Conservation (phyloP, 2,113 vertebrate genomes). For the Crotophaga sulcirostris region DNA sequence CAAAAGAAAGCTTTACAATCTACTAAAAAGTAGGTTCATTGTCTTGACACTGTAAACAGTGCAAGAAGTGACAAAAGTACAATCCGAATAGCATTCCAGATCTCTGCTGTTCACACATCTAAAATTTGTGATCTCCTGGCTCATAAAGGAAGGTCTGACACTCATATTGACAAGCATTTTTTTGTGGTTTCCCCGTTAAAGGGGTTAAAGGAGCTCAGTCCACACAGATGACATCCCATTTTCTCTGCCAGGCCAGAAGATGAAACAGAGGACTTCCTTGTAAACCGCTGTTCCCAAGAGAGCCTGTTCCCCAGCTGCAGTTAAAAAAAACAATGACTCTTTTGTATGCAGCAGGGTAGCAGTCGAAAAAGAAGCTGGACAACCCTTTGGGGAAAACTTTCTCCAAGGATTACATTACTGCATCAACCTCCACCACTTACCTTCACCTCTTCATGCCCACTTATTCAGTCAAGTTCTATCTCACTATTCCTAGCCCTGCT, state of each 20-base stretch:
- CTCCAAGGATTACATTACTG: neutral
- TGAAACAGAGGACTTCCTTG: neutral
- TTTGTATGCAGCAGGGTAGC: neutral
- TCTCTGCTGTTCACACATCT: neutral
- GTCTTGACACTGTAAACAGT: neutral
- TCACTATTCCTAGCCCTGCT: neutral
- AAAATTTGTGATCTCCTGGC: neutral
- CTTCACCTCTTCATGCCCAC: neutral
- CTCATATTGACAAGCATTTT: rapidly evolving
- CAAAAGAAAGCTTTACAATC: neutral
- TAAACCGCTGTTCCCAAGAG: neutral
- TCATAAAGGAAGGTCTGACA: neutral
- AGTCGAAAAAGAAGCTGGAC: neutral
- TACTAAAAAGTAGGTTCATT: neutral
- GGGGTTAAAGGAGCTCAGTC: neutral
- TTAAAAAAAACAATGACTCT: neutral
- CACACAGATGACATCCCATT: neutral
- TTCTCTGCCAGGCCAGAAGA: neutral
- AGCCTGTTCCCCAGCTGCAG: neutral
- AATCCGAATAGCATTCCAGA: neutral
- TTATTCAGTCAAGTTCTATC: neutral
- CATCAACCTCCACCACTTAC: neutral
- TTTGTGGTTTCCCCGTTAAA: neutral
- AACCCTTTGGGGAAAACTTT: neutral
- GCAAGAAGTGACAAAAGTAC: neutral